These are phyloP conservation scores for Imbricaverruca yamaguchii DNA, from an alignment of 2,888 invertebrate genomes.

Conservation along the genomic window DNA sequence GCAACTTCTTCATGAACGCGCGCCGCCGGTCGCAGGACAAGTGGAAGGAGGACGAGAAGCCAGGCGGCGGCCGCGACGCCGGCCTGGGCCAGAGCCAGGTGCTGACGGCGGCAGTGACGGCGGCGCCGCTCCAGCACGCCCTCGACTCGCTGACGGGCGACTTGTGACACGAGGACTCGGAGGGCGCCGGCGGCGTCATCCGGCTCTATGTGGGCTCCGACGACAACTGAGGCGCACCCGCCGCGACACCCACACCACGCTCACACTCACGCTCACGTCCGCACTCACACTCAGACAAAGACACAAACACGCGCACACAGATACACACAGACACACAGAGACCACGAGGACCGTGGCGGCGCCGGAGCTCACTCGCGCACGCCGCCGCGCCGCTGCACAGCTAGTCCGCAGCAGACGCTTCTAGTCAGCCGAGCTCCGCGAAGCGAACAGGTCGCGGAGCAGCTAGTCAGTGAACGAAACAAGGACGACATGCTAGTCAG, in stretches of 20 bases:
- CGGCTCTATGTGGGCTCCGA: constrained; percentile 15
- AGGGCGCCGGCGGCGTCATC: constrained; percentile 27
- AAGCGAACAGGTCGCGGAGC: not conserved
- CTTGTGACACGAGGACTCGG: constrained; percentile 25
- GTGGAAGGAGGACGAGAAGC: constrained; percentile 82
- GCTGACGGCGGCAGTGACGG: constrained; percentile 23
- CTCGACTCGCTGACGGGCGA: constrained; percentile 23
- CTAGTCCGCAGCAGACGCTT: constrained; percentile 1
- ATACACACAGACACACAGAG: too few species aligned
- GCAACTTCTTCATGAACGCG: constrained; percentile 99
- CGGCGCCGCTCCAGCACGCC: constrained; percentile 25
- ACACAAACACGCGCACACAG: too few species aligned
- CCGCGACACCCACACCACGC: not conserved
- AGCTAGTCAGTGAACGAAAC: constrained; percentile 13
- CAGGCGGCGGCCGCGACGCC: constrained; percentile 18
- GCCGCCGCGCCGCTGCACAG: not conserved
- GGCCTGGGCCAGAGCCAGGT: constrained; percentile 26
- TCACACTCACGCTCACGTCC: not conserved
- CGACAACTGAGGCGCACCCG: constrained; percentile 7
- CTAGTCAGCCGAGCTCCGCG: not conserved
- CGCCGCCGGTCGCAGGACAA: constrained; percentile 80
- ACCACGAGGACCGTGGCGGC: not conserved
- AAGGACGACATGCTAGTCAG: not conserved
- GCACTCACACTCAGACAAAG: not conserved
- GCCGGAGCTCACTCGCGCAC: not conserved